Percentiles rank a stretch among this genome's conserved stretches.
These are phyloP conservation scores for Papilio polytes DNA, from an alignment of 1,140 invertebrate species.

Conservation along the genomic window DNA sequence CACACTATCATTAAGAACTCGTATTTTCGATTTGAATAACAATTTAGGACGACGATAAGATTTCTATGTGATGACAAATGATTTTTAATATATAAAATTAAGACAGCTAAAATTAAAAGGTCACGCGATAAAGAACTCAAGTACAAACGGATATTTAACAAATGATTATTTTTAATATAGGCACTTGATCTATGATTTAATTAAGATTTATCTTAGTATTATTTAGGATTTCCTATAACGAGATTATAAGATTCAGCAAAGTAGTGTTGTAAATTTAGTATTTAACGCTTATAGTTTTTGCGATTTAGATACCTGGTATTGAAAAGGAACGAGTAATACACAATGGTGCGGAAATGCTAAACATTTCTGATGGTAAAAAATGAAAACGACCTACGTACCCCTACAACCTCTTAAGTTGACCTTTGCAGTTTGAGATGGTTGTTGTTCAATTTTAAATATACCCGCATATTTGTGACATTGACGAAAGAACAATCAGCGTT, in stretches of 20 bases:
- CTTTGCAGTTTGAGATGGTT: conserved; percentile 32
- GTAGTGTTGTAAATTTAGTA: not conserved
- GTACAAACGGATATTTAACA: not conserved
- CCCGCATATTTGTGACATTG: conserved; percentile 40
- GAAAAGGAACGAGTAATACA: not conserved
- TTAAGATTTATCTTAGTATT: not conserved
- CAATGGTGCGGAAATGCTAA: not conserved
- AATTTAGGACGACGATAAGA: conserved; percentile 21
- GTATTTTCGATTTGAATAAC: conserved; percentile 9
- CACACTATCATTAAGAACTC: conserved; percentile 16
- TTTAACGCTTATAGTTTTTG: not conserved
- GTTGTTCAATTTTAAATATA: conserved; percentile 25
- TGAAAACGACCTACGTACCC: conserved; percentile 2
- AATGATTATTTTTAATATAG: not conserved
- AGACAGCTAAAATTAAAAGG: conserved; percentile 12
- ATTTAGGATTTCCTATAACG: not conserved
- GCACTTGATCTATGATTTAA: not conserved
- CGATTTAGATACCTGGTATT: not conserved
- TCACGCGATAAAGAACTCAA: conserved; percentile 20
- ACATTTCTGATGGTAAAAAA: not conserved
- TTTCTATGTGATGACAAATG: conserved; percentile 10
- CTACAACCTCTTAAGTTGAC: conserved; percentile 22
- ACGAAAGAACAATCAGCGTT: conserved; percentile 31
- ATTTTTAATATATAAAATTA: not conserved
- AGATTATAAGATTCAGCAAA: not conserved